Evolutionary conservation across 2,888 invertebrate genomes (phyloP).

Genomic region (Perithous albicinctus): DNA sequence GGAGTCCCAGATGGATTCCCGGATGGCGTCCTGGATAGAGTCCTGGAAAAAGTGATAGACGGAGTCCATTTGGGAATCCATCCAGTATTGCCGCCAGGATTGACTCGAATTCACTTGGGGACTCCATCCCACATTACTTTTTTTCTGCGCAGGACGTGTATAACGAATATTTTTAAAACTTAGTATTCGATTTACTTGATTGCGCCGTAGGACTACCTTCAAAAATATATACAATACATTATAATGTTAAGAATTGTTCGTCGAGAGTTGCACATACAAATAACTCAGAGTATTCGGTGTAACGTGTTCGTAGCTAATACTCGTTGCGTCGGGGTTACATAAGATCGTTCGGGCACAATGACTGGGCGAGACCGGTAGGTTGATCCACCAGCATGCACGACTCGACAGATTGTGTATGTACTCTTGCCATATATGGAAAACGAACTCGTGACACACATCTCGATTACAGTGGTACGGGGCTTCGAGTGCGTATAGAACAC

Average conservation of each 20-base stretch:
- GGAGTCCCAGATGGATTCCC: too few relatives aligned
- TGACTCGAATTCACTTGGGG: too few relatives aligned
- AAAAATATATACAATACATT: background rate
- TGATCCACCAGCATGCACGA: constrained; percentile 32
- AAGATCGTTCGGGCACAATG: constrained; percentile 41
- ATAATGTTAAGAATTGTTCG: background rate
- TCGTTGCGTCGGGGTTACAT: constrained; percentile 20
- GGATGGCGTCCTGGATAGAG: too few relatives aligned
- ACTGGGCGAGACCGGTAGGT: constrained; percentile 38
- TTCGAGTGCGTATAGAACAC: constrained; percentile 27
- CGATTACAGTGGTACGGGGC: constrained; percentile 69
- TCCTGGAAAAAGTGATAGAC: too few relatives aligned
- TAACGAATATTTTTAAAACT: too few relatives aligned
- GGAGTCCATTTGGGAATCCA: too few relatives aligned
- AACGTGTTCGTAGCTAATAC: constrained; percentile 8
- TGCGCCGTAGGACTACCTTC: too few relatives aligned
- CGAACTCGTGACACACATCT: constrained; percentile 81
- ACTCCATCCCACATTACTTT: too few relatives aligned
- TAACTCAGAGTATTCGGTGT: constrained; percentile 10
- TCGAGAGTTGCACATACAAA: background rate
- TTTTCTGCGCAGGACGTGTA: too few relatives aligned
- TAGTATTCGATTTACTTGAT: too few relatives aligned
- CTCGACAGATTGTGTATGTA: constrained; percentile 55
- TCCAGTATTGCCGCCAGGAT: too few relatives aligned
- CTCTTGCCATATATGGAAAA: constrained; percentile 78